Evolutionary conservation across 2,113 vertebrate species (phyloP).

Genomic region (Prinia subflava): DNA sequence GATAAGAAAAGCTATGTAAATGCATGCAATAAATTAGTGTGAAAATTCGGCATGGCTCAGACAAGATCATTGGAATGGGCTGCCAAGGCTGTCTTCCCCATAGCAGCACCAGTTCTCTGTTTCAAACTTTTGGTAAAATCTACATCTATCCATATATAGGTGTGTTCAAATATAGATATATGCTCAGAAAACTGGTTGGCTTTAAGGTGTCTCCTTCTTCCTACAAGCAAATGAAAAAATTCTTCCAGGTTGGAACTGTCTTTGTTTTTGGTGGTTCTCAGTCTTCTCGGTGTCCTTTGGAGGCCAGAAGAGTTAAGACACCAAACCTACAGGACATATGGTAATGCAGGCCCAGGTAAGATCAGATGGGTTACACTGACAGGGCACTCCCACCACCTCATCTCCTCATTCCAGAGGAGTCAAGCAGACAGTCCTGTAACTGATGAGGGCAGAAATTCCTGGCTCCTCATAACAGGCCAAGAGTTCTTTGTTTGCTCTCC

Average conservation of each 20-base stretch:
- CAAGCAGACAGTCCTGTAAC: neutral
- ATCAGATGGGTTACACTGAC: neutral
- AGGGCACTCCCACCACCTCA: accelerated
- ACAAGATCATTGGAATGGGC: neutral
- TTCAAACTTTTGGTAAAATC: neutral
- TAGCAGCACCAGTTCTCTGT: neutral
- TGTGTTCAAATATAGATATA: neutral
- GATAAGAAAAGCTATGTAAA: neutral
- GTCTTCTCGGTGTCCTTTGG: neutral
- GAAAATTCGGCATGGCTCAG: neutral
- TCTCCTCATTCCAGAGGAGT: neutral
- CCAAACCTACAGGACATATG: neutral
- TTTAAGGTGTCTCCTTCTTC: neutral
- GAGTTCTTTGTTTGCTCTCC: neutral
- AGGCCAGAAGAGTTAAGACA: neutral
- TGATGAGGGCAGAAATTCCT: neutral
- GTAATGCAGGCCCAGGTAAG: neutral
- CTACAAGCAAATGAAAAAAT: neutral
- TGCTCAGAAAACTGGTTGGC: neutral
- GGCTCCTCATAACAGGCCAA: neutral
- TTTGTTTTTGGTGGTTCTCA: neutral
- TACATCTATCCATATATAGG: neutral
- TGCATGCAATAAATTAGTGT: neutral
- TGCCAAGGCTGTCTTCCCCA: neutral
- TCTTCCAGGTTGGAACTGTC: neutral